Evolutionary conservation across 2,797 vertebrate genomes (phyloP), one percentile per base, ranked within the genome.

Genomic region (Myiotriccus ornatus): DNA sequence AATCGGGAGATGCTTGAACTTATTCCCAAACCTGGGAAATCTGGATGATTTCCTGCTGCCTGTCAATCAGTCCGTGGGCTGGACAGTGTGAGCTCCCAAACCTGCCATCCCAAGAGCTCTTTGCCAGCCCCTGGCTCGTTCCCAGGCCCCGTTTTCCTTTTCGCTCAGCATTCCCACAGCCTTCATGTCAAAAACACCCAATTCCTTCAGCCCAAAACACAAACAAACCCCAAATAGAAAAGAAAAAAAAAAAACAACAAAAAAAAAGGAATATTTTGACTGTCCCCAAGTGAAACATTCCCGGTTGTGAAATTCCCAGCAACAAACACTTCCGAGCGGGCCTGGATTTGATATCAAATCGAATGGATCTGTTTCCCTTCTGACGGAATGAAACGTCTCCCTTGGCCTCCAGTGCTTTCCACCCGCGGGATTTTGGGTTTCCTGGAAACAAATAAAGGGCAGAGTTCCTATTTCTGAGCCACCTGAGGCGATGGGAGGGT

Each of bases 101-200:
- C 23, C 69, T 84, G 80, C 15, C 39, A 39, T 39, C 14, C 39
- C 39, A 39, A 39, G 39, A 39, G 39, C 39, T 69, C 20, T 84
- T 93, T 96, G 62, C 92, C 93, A 88, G 11, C 9, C 5, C 12
- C 83, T 81, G 88, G 46, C 86, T 86, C 49, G 19, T 96, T 96
- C 94, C 53, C 96, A 96, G 86, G 84, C 86, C 44, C 62, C 93
- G 56, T 62, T 87, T 90, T 65, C n/a, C 79, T 70, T 87, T 84
- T 55, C 92, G 8, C 81, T 87, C 81, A 89, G 23, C 67, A 52
- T 96, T 94, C 96, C 92, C 94, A 96, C 69, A 94, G 76, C 84
- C 62, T 65, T 95, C 94, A 18, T 76, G 86, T 96, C 96, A 96
- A 84, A 90, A 53, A 86, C 96, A 95, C 90, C 63, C 83, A 27